Percentiles rank a stretch among this genome's conserved stretches.
phyloP scores from a whole-genome alignment of 2,888 invertebrate species.

The Ochropleura plecta region DNA sequence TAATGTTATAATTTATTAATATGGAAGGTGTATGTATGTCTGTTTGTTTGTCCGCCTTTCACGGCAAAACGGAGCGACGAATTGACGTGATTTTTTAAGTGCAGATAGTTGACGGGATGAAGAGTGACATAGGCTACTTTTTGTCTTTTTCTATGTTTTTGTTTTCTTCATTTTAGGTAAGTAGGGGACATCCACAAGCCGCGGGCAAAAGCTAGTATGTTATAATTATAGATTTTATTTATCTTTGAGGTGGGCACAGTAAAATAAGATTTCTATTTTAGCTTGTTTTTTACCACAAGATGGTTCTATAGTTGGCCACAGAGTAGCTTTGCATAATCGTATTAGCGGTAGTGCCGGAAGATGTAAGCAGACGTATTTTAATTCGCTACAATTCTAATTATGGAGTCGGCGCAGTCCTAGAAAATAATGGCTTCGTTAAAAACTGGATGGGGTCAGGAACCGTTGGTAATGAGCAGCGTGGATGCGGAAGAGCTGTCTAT shows the following conservation, averaged over 20 bases:
- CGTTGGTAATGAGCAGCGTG: background rate
- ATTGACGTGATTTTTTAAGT: too few relatives aligned
- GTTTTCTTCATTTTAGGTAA: too few relatives aligned
- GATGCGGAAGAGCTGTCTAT: background rate
- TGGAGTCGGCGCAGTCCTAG: background rate
- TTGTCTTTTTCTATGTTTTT: too few relatives aligned
- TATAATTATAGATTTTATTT: background rate
- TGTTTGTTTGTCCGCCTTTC: too few relatives aligned
- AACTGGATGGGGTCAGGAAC: background rate
- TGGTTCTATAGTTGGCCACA: background rate
- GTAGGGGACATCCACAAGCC: too few relatives aligned
- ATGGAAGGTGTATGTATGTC: too few relatives aligned
- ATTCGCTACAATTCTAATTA: background rate
- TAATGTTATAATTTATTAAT: too few relatives aligned
- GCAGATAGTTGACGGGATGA: too few relatives aligned
- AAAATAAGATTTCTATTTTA: constrained; percentile 9
- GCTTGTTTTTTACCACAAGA: background rate
- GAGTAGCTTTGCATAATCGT: background rate
- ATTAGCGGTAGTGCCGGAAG: background rate
- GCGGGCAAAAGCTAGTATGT: too few relatives aligned
- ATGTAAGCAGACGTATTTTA: background rate
- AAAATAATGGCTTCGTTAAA: constrained; percentile 9
- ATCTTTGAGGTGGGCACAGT: background rate
- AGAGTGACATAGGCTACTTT: too few relatives aligned
- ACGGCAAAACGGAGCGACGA: too few relatives aligned